phyloP scores from a whole-genome alignment of 2,888 invertebrate species.

The Melanotus villosus region DNA sequence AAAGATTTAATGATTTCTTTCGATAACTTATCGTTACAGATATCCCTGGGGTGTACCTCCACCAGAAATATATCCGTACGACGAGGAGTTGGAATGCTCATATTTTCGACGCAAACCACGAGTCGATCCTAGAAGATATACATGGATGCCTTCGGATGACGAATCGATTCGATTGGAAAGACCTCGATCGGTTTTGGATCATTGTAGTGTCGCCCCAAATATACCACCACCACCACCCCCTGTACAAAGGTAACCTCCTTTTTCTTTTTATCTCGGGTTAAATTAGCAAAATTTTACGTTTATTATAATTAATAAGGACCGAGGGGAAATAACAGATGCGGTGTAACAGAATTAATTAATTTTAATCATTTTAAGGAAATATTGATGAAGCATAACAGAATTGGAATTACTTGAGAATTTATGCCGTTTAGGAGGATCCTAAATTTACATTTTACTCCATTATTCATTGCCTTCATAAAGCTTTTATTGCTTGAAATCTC shows the following conservation, averaged over 20 bases:
- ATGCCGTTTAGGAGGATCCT: too few species aligned
- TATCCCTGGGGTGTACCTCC: slow-evolving; percentile 75
- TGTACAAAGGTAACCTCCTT: slow-evolving; percentile 68
- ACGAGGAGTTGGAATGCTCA: slow-evolving; percentile 83
- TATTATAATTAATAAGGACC: too few species aligned
- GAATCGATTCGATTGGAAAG: slow-evolving; percentile 81
- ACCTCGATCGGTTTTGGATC: slow-evolving; percentile 70
- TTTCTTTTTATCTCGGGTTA: not conserved
- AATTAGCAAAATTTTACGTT: too few species aligned
- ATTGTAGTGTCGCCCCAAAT: slow-evolving; percentile 69
- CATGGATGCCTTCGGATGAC: slow-evolving; percentile 86
- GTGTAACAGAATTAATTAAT: too few species aligned
- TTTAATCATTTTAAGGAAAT: too few species aligned
- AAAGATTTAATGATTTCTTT: slow-evolving; percentile 19
- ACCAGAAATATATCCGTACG: slow-evolving; percentile 75
- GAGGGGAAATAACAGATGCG: too few species aligned
- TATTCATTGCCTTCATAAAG: slow-evolving; percentile 3
- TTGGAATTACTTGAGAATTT: too few species aligned
- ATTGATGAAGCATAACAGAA: too few species aligned
- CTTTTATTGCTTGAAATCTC: not conserved
- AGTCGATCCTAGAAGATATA: slow-evolving; percentile 82
- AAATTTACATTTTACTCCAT: not conserved
- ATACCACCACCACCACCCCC: slow-evolving; percentile 73
- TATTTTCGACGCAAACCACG: slow-evolving; percentile 86
- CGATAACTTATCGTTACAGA: slow-evolving; percentile 61